Base-by-base conservation (phyloP, 2,113 vertebrate genomes). In the Tinamus guttatus region DNA sequence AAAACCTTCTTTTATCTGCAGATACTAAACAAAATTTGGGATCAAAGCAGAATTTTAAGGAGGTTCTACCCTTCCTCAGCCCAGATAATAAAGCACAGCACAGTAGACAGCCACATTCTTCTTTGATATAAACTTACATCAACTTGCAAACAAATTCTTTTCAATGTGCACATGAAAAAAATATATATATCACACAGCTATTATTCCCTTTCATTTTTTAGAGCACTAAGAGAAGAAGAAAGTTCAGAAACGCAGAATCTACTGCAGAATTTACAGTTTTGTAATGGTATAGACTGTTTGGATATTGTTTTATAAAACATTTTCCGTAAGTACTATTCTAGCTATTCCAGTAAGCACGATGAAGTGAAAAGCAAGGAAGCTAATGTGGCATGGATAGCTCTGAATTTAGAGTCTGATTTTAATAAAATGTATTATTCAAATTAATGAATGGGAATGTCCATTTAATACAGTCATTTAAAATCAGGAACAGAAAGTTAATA, bases 401-500 rank as follows among this genome's bases (percentile, higher is more conserved):
- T 77, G 63, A 68, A 95, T 90, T 88, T 81, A 85, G 81, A 90
- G 45, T 59, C 34, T 16, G 41, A 75, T 91, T 95, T 93, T 85
- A 89, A 85, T 52, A 59, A 93, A 87, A 90, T 40, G n/a, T 36
- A 94, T 93, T 92, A 95, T 79, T 92, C 70, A 96, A 74, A 88
- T 83, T 91, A 96, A 95, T 91, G 74, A 84, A 95, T 91, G 70
- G 82, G 80, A 11, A 25, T 90, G 36, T 67, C 34, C 30, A 92
- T 73, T 90, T 89, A 84, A 89, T 80, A 88, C 82, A 91, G 67
- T 64, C 18, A 89, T 93, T 94, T 94, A 91, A 96, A 93, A 76
- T 85, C 77, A 75, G 74, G 60, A 93, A 76, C 25, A 95, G 79
- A 81, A 93, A 90, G 60, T 60, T 85, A 94, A 87, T 77, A 77